These are phyloP conservation scores for Hylia prasina DNA, from an alignment of 2,113 vertebrate genomes.

Conservation along the genomic window DNA sequence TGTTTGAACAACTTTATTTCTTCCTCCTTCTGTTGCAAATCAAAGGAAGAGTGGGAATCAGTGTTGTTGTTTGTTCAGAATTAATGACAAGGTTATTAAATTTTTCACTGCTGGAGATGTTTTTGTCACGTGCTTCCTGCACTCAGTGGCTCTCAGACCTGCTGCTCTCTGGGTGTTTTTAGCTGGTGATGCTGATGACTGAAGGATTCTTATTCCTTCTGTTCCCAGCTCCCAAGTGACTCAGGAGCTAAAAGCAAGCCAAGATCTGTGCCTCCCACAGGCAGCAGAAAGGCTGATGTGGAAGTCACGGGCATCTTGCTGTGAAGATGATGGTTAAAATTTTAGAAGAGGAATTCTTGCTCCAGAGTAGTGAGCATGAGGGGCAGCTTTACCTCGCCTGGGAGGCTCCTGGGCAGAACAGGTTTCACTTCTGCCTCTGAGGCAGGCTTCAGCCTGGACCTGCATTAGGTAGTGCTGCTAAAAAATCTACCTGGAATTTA, in stretches of 20 bases:
- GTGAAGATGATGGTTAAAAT: neutral
- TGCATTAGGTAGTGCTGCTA: neutral
- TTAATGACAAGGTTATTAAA: neutral
- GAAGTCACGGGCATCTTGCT: neutral
- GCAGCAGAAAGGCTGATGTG: neutral
- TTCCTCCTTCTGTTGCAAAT: neutral
- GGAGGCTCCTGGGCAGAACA: neutral
- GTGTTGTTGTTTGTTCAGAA: neutral
- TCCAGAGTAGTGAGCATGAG: neutral
- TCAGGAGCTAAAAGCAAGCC: neutral
- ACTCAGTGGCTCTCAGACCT: neutral
- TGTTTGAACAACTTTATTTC: constrained; percentile 9
- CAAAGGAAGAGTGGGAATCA: neutral
- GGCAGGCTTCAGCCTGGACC: neutral
- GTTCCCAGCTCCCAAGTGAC: neutral
- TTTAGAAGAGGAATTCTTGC: neutral
- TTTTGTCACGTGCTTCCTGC: neutral
- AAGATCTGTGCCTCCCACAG: neutral
- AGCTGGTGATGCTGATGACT: neutral
- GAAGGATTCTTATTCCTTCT: neutral
- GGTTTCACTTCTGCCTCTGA: neutral
- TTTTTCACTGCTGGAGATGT: neutral
- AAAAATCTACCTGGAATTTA: neutral
- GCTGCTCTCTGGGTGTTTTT: neutral
- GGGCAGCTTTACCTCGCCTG: accelerated